phyloP scores from a whole-genome alignment of 2,888 invertebrate species.

The Troglohyphantes excavatus region DNA sequence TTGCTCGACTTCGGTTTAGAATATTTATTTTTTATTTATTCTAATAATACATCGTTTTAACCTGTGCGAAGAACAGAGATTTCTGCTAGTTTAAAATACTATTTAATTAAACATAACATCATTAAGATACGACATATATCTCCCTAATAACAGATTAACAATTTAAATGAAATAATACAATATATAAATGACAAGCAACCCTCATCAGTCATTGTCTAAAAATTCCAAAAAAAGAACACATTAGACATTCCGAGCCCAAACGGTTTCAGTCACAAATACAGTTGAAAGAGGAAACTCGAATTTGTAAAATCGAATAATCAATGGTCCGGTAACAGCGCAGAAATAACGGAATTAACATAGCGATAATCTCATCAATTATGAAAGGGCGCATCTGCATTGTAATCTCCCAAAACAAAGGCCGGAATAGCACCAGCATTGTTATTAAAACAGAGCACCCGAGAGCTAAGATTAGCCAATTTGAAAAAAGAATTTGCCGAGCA shows the following conservation, averaged over 20 bases:
- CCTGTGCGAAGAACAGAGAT: no score
- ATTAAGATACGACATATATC: no score
- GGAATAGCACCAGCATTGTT: neutral
- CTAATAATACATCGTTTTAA: no score
- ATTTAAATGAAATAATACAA: no score
- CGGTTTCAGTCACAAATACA: slow-evolving; percentile 3
- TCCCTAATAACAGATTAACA: no score
- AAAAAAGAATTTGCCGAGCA: neutral
- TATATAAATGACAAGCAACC: no score
- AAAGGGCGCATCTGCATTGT: slow-evolving; percentile 10
- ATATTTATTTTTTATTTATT: no score
- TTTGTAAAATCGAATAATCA: slow-evolving; percentile 28
- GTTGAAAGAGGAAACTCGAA: neutral
- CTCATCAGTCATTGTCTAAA: no score
- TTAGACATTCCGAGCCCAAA: neutral
- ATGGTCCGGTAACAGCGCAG: neutral
- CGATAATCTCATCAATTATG: slow-evolving; percentile 58
- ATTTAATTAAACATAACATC: no score
- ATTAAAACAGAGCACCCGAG: slow-evolving; percentile 20
- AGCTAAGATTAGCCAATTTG: slow-evolving; percentile 45
- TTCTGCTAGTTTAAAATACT: no score
- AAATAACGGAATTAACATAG: slow-evolving; percentile 43
- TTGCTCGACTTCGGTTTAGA: no score
- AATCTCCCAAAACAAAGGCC: neutral
- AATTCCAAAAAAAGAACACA: no score